These are phyloP conservation scores for Pseudococcus viburni DNA, from an alignment of 2,888 invertebrate genomes.

Conservation along the genomic window DNA sequence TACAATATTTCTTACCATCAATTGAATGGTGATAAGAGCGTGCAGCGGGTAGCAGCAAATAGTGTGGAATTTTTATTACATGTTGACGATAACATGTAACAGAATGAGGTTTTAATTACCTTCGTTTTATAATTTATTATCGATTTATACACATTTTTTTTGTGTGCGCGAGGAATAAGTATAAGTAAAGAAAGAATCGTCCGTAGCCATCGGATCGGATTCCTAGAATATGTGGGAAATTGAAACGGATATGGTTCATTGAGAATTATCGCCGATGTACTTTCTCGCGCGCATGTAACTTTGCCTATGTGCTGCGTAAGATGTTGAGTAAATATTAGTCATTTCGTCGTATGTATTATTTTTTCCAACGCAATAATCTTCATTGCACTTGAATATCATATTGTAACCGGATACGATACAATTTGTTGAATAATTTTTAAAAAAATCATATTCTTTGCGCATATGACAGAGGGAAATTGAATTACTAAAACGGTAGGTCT, in stretches of 20 bases:
- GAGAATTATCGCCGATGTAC: background rate
- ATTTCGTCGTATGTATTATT: background rate
- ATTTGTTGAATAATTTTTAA: background rate
- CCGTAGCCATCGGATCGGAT: background rate
- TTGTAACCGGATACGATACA: background rate
- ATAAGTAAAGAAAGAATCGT: background rate
- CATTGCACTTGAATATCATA: background rate
- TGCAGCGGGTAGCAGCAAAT: background rate
- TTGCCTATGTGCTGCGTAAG: background rate
- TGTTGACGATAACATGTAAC: background rate
- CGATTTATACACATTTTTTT: background rate
- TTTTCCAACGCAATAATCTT: background rate
- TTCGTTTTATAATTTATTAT: background rate
- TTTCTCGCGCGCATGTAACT: background rate
- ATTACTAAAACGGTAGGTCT: no score
- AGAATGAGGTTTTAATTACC: background rate
- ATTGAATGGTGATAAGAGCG: background rate
- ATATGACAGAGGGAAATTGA: no score
- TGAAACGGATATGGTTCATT: slow-evolving; percentile 31
- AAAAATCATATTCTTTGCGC: background rate
- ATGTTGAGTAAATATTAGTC: background rate
- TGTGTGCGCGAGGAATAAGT: background rate
- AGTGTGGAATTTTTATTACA: background rate
- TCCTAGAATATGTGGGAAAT: slow-evolving; percentile 35
- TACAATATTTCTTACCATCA: background rate